Conservation (phyloP, 2,797 vertebrate genomes). For the Halcyon smyrnensis region DNA sequence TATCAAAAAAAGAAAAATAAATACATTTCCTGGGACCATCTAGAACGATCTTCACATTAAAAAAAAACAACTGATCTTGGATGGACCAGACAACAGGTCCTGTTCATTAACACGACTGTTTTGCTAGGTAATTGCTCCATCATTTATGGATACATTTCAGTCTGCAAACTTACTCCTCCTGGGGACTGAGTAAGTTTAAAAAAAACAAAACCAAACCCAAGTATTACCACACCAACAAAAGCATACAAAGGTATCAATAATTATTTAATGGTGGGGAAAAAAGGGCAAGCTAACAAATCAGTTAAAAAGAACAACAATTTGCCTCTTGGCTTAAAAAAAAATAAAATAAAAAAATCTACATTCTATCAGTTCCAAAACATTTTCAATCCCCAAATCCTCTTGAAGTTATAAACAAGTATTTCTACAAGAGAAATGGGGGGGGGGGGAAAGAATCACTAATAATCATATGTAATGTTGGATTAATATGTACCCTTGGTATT, state of each 20-base stretch:
- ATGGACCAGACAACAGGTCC: neutral
- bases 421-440: neutral
- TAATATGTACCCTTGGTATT: neutral
- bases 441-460: neutral
- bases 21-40: neutral
- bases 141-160: neutral
- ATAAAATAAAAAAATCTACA: neutral
- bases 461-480: neutral
- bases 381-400: neutral
- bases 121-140: neutral
- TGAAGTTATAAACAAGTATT: neutral
- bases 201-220: neutral
- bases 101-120: neutral
- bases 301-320: neutral
- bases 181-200: neutral
- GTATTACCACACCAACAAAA: neutral
- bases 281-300: neutral
- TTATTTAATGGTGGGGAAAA: neutral
- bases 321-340: neutral
- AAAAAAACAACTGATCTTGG: neutral
- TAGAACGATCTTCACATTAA: neutral
- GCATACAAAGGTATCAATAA: neutral
- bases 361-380: neutral
- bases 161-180: neutral
- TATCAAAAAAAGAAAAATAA: neutral